Evolutionary conservation across 1,140 invertebrate genomes (phyloP), one percentile per base, ranked within the genome.

Genomic region (Macrobrachium rosenbergii): DNA sequence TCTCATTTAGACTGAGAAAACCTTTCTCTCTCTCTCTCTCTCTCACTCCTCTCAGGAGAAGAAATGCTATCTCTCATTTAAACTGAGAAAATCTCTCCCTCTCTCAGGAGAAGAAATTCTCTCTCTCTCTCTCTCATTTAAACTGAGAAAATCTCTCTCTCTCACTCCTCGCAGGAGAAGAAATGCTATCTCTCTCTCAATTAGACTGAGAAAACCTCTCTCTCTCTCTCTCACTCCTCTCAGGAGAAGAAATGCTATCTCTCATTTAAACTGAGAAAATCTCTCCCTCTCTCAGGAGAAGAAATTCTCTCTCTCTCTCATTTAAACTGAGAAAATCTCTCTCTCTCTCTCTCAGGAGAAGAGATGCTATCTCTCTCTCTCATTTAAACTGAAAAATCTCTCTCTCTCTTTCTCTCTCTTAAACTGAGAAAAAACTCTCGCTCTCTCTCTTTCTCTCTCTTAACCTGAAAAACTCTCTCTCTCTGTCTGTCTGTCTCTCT

Each of bases 221-320:
- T 21, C 69, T 73, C 17, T 73, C 69, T 73, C 17, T 73, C n/a
- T 73, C 7, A 2, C 63, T 64, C 17, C 21, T 21, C 21, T 2
- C 28, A 37, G 3, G 69, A 23, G 43, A 73, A 43, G 16, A 73
- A 17, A 23, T 21, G 21, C 3, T 73, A 23, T 23, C 16, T 21
- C n/a, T 73, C 69, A 37, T 43, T 73, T 43, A 37, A 2, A 37
- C 69, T 73, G 3, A 37, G 16, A 37, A n/a, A n/a, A n/a, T 67
- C 64, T 67, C 64, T 67, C 64, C 14, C 64, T 67, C 64, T 67
- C 64, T 67, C 64, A n/a, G n/a, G n/a, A n/a, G n/a, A n/a, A n/a
- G n/a, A n/a, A n/a, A n/a, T n/a, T n/a, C n/a, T n/a, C n/a, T n/a
- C n/a, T n/a, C n/a, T n/a, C n/a, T n/a, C n/a, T n/a, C n/a, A n/a